Percentiles rank a stretch among this genome's conserved stretches.
phyloP scores from a whole-genome alignment of 2,888 invertebrate genomes.

The Agriopis leucophaearia region DNA sequence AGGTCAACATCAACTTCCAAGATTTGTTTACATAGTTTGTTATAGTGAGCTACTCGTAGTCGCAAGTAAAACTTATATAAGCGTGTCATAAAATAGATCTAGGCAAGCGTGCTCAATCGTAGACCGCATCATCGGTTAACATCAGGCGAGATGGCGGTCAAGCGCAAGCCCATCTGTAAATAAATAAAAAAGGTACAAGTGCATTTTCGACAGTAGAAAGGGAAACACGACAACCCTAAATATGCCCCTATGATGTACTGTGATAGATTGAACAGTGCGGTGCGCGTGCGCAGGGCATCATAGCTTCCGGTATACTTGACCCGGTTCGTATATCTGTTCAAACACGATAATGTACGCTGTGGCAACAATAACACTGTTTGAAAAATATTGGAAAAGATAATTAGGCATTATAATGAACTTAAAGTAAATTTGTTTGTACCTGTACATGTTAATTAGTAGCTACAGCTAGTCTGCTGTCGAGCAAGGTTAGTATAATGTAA shows the following conservation, averaged over 20 bases:
- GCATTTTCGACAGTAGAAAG: not conserved
- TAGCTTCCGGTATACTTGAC: conserved; percentile 84
- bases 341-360: conserved; percentile 46
- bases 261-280: conserved; percentile 71
- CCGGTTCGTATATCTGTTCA: conserved; percentile 64
- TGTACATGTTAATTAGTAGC: conserved; percentile 4
- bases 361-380: conserved; percentile 50
- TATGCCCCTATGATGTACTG: conserved; percentile 50
- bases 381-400: conserved; percentile 40
- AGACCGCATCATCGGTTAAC: too few species aligned
- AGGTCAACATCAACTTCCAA: too few species aligned
- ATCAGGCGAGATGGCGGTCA: too few species aligned
- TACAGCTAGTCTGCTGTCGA: not conserved
- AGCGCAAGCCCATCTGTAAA: too few species aligned
- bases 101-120: too few species aligned
- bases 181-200: too few species aligned
- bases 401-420: conserved; percentile 35
- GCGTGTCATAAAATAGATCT: too few species aligned
- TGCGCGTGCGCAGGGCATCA: conserved; percentile 68
- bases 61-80: too few species aligned
- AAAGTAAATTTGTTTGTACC: not conserved
- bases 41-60: too few species aligned
- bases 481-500: not conserved
- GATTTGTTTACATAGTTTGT: too few species aligned
- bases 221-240: conserved; percentile 17